These are phyloP conservation scores for Astyanax mexicanus DNA, from an alignment of 2,797 vertebrate genomes.

Conservation along the genomic window DNA sequence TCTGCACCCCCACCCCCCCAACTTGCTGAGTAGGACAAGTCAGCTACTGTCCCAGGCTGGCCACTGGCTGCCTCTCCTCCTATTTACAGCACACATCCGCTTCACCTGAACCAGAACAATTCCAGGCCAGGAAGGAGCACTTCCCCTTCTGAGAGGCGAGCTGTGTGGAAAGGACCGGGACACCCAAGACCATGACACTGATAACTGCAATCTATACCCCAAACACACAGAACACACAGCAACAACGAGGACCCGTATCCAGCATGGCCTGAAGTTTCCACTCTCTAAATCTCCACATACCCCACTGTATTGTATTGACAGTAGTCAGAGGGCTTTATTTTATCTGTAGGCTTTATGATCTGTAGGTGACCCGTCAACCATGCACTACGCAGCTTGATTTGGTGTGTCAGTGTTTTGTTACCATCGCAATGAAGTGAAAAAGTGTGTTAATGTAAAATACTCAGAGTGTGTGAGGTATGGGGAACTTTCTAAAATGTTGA, in stretches of 20 bases:
- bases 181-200: slow-evolving; percentile 4
- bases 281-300: background rate
- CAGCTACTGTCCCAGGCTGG: slow-evolving; percentile 69
- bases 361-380: too few species aligned
- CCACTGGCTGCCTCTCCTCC: slow-evolving; percentile 47
- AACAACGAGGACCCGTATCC: background rate
- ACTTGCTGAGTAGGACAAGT: slow-evolving; percentile 60
- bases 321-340: too few species aligned
- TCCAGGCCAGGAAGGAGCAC: slow-evolving; percentile 66
- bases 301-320: background rate
- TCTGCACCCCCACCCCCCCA: slow-evolving; percentile 57
- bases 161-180: slow-evolving; percentile 38
- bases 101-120: slow-evolving; percentile 78
- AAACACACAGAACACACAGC: slow-evolving; percentile 9
- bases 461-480: too few species aligned
- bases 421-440: too few species aligned
- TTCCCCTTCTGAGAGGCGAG: slow-evolving; percentile 60
- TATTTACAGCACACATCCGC: slow-evolving; percentile 74
- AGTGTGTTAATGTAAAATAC: too few species aligned
- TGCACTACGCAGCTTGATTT: too few species aligned
- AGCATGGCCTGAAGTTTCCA: background rate
- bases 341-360: too few species aligned
- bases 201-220: slow-evolving; percentile 16
- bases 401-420: too few species aligned
- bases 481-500: too few species aligned